phyloP scores from a whole-genome alignment of 2,797 vertebrate genomes.

The Semotilus atromaculatus region DNA sequence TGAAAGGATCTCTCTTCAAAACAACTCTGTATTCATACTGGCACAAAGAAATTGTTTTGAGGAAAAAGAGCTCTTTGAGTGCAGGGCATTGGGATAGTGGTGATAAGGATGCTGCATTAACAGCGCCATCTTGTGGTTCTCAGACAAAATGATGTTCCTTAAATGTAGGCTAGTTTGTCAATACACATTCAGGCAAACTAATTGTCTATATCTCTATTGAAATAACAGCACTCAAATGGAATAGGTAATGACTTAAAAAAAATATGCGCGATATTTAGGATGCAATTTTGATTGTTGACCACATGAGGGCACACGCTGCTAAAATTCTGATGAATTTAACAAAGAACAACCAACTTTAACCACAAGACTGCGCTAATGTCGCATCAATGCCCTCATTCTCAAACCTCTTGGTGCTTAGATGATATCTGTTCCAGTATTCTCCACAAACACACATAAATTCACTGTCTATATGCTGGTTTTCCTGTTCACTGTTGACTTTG shows the following conservation, averaged over 20 bases:
- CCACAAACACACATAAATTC: background rate
- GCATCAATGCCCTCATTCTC: background rate
- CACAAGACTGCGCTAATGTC: background rate
- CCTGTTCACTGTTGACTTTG: background rate
- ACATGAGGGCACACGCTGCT: conserved; percentile 6
- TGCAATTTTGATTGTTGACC: background rate
- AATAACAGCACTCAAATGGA: background rate
- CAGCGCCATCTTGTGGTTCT: conserved; percentile 6
- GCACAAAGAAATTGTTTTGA: background rate
- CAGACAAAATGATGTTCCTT: background rate
- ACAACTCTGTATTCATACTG: conserved; percentile 13
- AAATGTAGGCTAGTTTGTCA: background rate
- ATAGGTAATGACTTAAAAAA: background rate
- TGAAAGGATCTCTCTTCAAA: conserved; percentile 30
- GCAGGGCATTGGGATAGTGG: background rate
- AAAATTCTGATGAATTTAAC: background rate
- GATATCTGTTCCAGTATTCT: background rate
- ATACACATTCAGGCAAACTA: background rate
- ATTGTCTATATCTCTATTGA: no score
- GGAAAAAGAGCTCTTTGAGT: background rate
- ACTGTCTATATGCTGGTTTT: background rate
- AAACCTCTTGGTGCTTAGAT: background rate
- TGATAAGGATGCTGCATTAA: background rate
- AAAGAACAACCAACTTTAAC: background rate
- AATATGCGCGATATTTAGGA: background rate